Evolutionary conservation across 23 tunicate genomes (phyloP).

Genomic region (Aplidium turbinatum): DNA sequence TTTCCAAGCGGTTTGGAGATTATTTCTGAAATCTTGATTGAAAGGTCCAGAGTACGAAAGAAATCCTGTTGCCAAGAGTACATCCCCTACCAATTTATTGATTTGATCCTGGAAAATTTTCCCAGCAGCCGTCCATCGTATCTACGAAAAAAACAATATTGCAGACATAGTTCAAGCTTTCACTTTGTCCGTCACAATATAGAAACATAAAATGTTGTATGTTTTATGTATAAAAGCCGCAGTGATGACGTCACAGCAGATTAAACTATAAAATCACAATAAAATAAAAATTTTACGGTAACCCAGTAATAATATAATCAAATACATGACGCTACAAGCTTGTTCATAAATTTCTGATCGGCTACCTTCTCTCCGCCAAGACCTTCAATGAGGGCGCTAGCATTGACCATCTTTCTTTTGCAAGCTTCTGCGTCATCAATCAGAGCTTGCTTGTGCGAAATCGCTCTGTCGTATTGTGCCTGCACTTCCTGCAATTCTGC

Average conservation of each 20-base stretch:
- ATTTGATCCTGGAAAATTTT: slow-evolving; percentile 91
- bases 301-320: too few species aligned
- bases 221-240: too few species aligned
- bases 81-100: slow-evolving; percentile 87
- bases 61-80: slow-evolving; percentile 94
- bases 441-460: slow-evolving; percentile 91
- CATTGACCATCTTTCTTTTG: slow-evolving; percentile 96
- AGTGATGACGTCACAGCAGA: too few species aligned
- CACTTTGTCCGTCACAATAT: too few species aligned
- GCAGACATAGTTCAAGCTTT: too few species aligned
- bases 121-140: slow-evolving; percentile 96
- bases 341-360: too few species aligned
- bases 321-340: too few species aligned
- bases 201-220: too few species aligned
- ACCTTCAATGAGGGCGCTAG: slow-evolving; percentile 97
- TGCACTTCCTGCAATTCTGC: slow-evolving; percentile 89
- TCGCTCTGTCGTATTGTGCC: slow-evolving; percentile 88
- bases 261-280: too few species aligned
- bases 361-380: slow-evolving; percentile 96
- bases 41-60: slow-evolving; percentile 99
- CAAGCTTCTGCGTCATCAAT: slow-evolving; percentile 99
- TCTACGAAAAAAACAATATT: slow-evolving; percentile 43
- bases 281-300: too few species aligned
- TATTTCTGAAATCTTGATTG: slow-evolving; percentile 93
- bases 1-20: slow-evolving; percentile 80